Base-by-base conservation (phyloP, 2,888 invertebrate species). In the Scaptomyza parva region DNA sequence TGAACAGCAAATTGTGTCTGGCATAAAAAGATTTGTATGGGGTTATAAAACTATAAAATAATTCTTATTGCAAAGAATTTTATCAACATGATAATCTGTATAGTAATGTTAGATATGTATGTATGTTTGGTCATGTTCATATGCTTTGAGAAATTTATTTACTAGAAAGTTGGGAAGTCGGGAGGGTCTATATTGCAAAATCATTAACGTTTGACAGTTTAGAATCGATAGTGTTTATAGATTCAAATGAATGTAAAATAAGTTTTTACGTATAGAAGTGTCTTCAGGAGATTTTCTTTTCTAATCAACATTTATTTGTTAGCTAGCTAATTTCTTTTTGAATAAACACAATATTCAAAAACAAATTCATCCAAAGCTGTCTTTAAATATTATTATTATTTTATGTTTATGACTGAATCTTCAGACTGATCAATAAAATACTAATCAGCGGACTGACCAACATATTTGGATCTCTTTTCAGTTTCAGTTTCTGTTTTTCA, bases 371-470 rank as follows among this genome's bases (percentile, higher is more conserved):
- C 9, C 5, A 17, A 28, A 12, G 28, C 20, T 51, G n/a, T 7
- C 14, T 14, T 8, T 14, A 7, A 37, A 20, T 28, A 11, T 6
- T 22, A 11, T 50, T 33, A 24, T 17, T 11, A 40, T 24, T 17
- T 9, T 28, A 30, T 41, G n/a, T 40, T 47, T 17, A 41, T 48
- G 26, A 48, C 33, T 40, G 28, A 17, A n/a, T 12, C 30, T 26
- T n/a, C 1, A n/a, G 20, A n/a, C 33, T n/a, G n/a, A 9, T 30
- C 53, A 66, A 63, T 66, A 65, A 44, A 63, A 39, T 44, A 26
- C 17, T 53, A 52, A 63, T 63, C 62, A 63, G 62, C 62, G 66
- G 62, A 63, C 67, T 44, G 47, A 53, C 30, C 57, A 41, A 48
- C 59, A 33, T 41, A 54, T 26, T 72, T 62, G 35, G 50, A 40